Base-by-base conservation (phyloP, 2,113 vertebrate genomes). In the Solea solea region DNA sequence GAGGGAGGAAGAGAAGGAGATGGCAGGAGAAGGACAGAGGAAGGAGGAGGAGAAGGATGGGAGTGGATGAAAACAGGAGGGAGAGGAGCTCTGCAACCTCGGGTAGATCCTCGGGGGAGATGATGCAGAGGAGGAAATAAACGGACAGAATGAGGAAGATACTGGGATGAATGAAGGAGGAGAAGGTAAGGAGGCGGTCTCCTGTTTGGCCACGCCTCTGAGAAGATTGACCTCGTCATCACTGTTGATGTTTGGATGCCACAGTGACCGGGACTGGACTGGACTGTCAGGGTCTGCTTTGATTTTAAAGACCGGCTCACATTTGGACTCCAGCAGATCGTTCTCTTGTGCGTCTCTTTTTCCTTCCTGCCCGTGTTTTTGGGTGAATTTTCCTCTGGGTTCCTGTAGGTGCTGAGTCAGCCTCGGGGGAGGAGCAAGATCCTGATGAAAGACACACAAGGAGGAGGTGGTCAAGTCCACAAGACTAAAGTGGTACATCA, bases 151-250 rank as follows among this genome's bases (percentile, higher is more conserved):
- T 2, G 81, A 51, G 12, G 71, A 51, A 42, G 79, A 51, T 12
- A 13, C 0, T 3, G 63, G 42, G 39, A 28, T 9, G 0, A 72
- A 42, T 0, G 69, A 50, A 6, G 69, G n/a, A 13, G 68, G 46
- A 56, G 70, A 41, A 21, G 49, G 7, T 0, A 66, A 63, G 93
- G 0, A 93, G 92, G 90, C 89, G 91, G 79, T 54, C 34, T 82
- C 53, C 10, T 52, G 72, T 28, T 54, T 55, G 48, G 51, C 45
- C 44, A 3, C 0, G 10, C 4, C 27, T 51, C 45, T 7, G 4
- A 44, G 70, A 34, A 48, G 66, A 7, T 59, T 64, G 0, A 0
- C 2, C 2, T 75, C 50, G 7, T 14, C 27, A 5, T 60, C 4
- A 0, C 1, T 1, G 27, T 49, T 9, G 44, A 66, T 0, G 5